These are phyloP conservation scores for Nebria salina DNA, from an alignment of 2,888 invertebrate species.

Conservation along the genomic window DNA sequence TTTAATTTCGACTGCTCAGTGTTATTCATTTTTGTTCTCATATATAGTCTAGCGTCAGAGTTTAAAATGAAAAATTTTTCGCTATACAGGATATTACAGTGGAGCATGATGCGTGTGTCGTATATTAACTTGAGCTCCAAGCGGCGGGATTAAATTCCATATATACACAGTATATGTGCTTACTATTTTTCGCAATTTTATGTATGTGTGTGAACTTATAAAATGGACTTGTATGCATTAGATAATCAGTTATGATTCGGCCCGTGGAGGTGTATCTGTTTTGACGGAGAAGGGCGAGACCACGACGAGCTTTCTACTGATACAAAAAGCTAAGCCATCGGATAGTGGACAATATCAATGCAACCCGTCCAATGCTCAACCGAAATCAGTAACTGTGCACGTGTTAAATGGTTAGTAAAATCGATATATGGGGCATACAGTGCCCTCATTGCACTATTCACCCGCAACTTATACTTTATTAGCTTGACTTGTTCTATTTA, in stretches of 20 bases:
- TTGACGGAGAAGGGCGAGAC: conserved; percentile 92
- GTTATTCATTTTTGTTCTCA: not conserved
- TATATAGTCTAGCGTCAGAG: not conserved
- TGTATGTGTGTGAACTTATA: no score
- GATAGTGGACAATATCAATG: conserved; percentile 94
- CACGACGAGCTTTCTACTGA: conserved; percentile 88
- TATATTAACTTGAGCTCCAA: not conserved
- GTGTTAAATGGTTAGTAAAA: conserved; percentile 83
- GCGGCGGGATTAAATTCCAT: not conserved
- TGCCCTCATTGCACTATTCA: no score
- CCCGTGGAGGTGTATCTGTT: conserved; percentile 89
- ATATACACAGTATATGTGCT: not conserved
- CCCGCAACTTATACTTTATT: no score
- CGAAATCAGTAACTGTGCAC: conserved; percentile 90
- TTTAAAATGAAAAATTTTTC: not conserved
- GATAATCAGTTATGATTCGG: conserved; percentile 95
- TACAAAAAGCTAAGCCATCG: conserved; percentile 85
- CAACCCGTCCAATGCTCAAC: conserved; percentile 92
- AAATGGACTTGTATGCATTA: conserved; percentile 60
- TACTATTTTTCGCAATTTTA: not conserved
- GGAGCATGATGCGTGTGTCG: not conserved
- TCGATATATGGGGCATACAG: not conserved
- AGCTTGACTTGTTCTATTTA: no score
- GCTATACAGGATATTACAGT: not conserved
- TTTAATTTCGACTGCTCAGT: not conserved